Evolutionary conservation across 2,888 invertebrate species (phyloP), one percentile per base, ranked within the genome.

Genomic region (Empis stercorea): DNA sequence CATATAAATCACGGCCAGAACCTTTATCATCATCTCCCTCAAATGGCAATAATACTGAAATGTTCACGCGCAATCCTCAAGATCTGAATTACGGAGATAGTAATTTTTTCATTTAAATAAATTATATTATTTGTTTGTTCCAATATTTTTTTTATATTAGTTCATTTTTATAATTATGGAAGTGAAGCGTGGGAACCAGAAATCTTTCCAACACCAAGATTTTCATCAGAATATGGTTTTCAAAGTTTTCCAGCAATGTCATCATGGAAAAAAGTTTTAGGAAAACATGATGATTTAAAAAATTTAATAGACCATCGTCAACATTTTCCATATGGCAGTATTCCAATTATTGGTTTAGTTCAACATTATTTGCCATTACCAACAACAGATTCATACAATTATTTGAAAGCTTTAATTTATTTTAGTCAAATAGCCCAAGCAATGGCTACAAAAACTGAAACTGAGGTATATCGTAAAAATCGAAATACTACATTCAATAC

Each of bases 161-260:
- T 86, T 9, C 96, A 97, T 63, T 89, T 82, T 63, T 97, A 99
- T 66, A 84, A 89, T 58, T 93, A 95, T 60, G 46, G 80, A 0
- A 69, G 72, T 20, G 83, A 97, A 59, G 79, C 82, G 46, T 97
- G 93, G 92, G 72, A 86, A 58, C 74, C 79, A 43, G 76, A 74
- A 48, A 80, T 77, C 7, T 94, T 84, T 63, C 87, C 87, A 0
- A 75, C 76, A 13, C 80, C 93, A 1, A 75, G 97, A 57, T 96
- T 97, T 67, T 81, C 84, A 4, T 95, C 97, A 0, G 99, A 99
- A 67, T 99, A 92, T 62, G 99, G 99, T 1, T 84, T 87, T 55
- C 96, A 97, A 67, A 87, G 94, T 1, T 72, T 88, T 53, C 94
- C 96, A 0, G 81, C 84, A 2, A 63, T 81, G 15, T 71, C 73